Percentiles rank a stretch among this genome's conserved stretches.
Conservation (phyloP, 2,113 vertebrate genomes). For the Natator depressus region DNA sequence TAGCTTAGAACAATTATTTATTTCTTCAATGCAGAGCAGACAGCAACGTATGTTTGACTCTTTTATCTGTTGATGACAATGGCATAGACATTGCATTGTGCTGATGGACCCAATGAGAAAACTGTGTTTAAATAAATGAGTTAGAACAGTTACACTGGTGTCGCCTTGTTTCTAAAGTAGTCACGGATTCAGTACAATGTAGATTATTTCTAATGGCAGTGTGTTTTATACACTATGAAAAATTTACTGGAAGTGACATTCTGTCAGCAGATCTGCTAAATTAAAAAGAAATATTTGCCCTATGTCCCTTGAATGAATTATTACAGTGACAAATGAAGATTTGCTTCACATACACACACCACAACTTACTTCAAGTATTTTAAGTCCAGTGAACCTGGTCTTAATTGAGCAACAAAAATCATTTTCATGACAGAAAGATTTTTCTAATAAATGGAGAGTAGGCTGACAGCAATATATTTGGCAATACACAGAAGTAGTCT, state of each 20-base stretch:
- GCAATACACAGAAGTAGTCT: background rate
- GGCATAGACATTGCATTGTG: background rate
- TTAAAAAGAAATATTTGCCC: background rate
- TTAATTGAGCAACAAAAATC: background rate
- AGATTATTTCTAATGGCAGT: background rate
- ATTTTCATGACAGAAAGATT: background rate
- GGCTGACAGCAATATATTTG: background rate
- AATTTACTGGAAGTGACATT: background rate
- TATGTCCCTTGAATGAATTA: background rate
- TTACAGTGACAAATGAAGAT: background rate
- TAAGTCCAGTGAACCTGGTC: background rate
- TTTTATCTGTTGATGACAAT: background rate
- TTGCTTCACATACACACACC: background rate
- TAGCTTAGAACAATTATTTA: background rate
- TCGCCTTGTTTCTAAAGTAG: background rate
- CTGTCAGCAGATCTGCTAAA: background rate
- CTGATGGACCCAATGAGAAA: background rate
- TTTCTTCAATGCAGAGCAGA: background rate
- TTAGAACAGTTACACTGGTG: background rate
- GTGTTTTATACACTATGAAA: background rate
- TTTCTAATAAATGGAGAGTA: background rate
- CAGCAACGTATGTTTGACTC: background rate
- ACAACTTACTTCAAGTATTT: background rate
- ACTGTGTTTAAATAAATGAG: background rate
- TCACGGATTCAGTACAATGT: rapidly evolving